Evolutionary conservation across 2,888 invertebrate species (phyloP).

Genomic region (Eumerus sabulonum): DNA sequence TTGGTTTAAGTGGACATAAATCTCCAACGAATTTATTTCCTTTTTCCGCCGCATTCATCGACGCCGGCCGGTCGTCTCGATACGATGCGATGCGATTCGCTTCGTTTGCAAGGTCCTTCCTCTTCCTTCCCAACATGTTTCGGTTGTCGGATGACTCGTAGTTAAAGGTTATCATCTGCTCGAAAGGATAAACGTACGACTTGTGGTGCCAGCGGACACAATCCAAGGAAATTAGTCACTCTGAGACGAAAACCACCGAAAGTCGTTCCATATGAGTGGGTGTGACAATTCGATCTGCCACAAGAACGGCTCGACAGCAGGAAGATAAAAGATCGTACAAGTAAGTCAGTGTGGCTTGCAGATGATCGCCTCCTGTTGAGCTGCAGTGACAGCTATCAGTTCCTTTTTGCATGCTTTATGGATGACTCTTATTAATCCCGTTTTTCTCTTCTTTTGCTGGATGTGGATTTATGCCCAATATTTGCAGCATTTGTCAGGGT

Average conservation of each 20-base stretch:
- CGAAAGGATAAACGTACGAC: slow-evolving; percentile 58
- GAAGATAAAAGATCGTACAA: too few species aligned
- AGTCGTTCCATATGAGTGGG: slow-evolving; percentile 50
- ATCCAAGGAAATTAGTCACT: slow-evolving; percentile 66
- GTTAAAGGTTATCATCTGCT: slow-evolving; percentile 58
- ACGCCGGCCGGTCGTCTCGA: slow-evolving; percentile 15
- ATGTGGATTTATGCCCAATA: slow-evolving; percentile 21
- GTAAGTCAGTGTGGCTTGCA: neutral
- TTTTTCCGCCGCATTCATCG: slow-evolving; percentile 54
- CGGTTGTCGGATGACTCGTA: slow-evolving; percentile 58
- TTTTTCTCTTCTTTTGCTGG: slow-evolving; percentile 21
- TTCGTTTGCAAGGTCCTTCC: neutral
- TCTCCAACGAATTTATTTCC: slow-evolving; percentile 65
- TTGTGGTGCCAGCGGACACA: slow-evolving; percentile 38
- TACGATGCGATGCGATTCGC: neutral
- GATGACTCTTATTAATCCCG: slow-evolving; percentile 61
- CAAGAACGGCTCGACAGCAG: slow-evolving; percentile 2
- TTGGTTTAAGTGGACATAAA: slow-evolving; percentile 67
- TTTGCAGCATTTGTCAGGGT: slow-evolving; percentile 31
- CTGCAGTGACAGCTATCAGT: slow-evolving; percentile 55
- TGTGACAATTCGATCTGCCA: slow-evolving; percentile 57
- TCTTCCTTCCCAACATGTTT: slow-evolving; percentile 30
- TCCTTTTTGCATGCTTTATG: slow-evolving; percentile 29
- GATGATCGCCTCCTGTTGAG: slow-evolving; percentile 63
- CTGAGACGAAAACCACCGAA: slow-evolving; percentile 18